Evolutionary conservation across 2,888 invertebrate genomes (phyloP).

Genomic region (Frankliniella fusca): DNA sequence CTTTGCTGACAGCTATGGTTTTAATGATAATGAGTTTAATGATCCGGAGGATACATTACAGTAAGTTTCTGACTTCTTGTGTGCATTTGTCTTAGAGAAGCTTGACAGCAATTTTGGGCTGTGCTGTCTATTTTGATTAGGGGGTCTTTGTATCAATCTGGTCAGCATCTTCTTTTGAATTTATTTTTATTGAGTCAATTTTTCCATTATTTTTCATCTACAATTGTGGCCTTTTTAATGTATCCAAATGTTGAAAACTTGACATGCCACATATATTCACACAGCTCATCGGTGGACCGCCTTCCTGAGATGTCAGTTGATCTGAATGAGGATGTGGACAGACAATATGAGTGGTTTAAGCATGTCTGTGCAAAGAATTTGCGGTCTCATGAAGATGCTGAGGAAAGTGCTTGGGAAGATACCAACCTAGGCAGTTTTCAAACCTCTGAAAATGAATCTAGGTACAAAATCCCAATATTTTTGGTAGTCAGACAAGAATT

Average conservation of each 20-base stretch:
- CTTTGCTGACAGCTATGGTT: conserved; percentile 59
- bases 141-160: too few species aligned
- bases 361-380: conserved; percentile 51
- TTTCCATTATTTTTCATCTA: too few species aligned
- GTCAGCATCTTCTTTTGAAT: too few species aligned
- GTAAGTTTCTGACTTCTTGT: conserved; percentile 45
- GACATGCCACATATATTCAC: conserved; percentile 38
- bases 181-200: too few species aligned
- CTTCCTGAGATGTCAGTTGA: conserved; percentile 48
- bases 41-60: conserved; percentile 55
- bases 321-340: conserved; percentile 51
- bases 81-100: too few species aligned
- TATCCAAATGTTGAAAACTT: not conserved
- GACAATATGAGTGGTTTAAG: conserved; percentile 58
- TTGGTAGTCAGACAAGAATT: not conserved
- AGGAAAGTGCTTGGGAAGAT: conserved; percentile 42
- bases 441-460: conserved; percentile 23
- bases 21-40: conserved; percentile 60
- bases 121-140: not conserved
- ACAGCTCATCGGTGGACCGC: conserved; percentile 46
- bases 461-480: conserved; percentile 13
- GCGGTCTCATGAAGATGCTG: conserved; percentile 41
- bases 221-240: too few species aligned
- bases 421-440: conserved; percentile 16
- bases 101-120: not conserved